Evolutionary conservation across 2,797 vertebrate genomes (phyloP).

Genomic region (Aulostomus chinensis): DNA sequence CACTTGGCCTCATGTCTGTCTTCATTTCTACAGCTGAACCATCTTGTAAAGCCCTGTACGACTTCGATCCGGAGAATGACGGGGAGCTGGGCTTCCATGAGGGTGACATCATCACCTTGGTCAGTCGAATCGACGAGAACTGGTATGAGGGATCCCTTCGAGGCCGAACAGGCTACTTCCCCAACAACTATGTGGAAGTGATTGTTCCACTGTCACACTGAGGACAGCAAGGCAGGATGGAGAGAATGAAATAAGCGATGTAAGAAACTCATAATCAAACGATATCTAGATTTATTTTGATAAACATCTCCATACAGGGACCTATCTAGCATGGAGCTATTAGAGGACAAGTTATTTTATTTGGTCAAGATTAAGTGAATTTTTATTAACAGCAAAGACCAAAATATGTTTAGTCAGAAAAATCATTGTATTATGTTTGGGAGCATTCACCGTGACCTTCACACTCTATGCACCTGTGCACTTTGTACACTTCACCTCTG

Average conservation of each 20-base stretch:
- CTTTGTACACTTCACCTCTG: constrained; percentile 55
- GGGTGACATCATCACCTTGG: constrained; percentile 93
- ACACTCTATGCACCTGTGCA: constrained; percentile 61
- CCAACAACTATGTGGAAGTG: constrained; percentile 96
- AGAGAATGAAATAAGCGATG: not conserved
- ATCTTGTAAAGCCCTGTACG: constrained; percentile 92
- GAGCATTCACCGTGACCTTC: constrained; percentile 27
- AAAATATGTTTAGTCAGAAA: constrained; percentile 6
- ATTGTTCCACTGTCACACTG: constrained; percentile 89
- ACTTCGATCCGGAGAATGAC: constrained; percentile 95
- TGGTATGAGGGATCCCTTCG: constrained; percentile 93
- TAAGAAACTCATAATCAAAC: constrained; percentile 18
- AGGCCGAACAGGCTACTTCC: constrained; percentile 91
- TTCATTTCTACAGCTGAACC: constrained; percentile 81
- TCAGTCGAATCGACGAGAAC: constrained; percentile 95
- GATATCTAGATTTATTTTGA: constrained; percentile 5
- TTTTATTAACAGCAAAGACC: constrained; percentile 5
- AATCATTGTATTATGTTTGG: constrained; percentile 3
- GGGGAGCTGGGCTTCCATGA: constrained; percentile 94
- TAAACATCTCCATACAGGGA: constrained; percentile 29
- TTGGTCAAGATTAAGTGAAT: constrained; percentile 1
- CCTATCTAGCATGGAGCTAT: constrained; percentile 7
- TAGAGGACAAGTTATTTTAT: not conserved
- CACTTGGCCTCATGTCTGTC: not conserved
- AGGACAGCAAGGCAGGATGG: constrained; percentile 35